A percentile compares a stretch with the other conserved stretches of the same genome.
Conservation (phyloP, 2,113 vertebrate species). For the Lonchura striata region DNA sequence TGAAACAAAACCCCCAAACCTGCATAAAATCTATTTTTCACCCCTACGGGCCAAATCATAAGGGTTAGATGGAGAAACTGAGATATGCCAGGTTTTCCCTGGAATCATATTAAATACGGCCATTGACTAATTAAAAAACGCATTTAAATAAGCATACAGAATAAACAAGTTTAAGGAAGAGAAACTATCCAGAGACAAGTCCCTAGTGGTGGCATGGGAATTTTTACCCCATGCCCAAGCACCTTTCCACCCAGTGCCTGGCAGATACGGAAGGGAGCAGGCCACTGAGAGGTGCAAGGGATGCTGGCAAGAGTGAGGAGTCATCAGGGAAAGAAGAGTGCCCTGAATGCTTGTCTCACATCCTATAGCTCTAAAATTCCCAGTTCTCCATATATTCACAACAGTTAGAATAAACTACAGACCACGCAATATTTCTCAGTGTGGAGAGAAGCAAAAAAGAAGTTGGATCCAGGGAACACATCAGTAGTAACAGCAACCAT, state of each 20-base stretch:
- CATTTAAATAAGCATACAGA: not conserved
- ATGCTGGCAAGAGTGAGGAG: accelerated
- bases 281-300: not conserved
- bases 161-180: not conserved
- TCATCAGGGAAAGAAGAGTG: not conserved
- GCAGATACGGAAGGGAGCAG: not conserved
- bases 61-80: not conserved
- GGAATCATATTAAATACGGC: not conserved
- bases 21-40: not conserved
- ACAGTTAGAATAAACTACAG: not conserved
- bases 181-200: not conserved
- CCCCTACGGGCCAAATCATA: not conserved
- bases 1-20: not conserved
- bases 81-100: not conserved
- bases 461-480: not conserved
- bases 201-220: not conserved
- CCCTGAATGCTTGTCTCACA: not conserved
- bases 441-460: not conserved
- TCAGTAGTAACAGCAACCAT: not conserved
- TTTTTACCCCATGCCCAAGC: not conserved
- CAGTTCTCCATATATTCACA: not conserved
- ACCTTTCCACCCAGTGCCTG: not conserved
- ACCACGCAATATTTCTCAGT: not conserved
- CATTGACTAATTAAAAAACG: not conserved
- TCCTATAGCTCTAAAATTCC: not conserved